Conservation (phyloP, 2,888 invertebrate species). For the Drosophila algonquin region DNA sequence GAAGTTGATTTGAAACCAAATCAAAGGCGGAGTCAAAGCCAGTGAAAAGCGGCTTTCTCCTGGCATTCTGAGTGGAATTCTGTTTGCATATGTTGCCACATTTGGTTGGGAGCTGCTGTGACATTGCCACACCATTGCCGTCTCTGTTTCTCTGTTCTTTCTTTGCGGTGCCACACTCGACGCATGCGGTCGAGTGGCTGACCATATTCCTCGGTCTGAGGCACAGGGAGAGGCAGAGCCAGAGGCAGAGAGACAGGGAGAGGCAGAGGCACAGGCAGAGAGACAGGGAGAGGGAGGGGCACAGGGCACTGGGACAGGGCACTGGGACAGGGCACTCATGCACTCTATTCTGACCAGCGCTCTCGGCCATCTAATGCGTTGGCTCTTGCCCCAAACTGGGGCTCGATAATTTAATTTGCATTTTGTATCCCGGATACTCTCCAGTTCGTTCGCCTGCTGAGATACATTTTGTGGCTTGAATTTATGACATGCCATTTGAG, state of each 20-base stretch:
- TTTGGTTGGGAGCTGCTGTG: background rate
- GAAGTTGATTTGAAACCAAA: background rate
- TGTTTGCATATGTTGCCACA: background rate
- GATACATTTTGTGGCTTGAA: conserved; percentile 47
- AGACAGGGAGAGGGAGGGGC: background rate
- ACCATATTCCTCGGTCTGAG: conserved; percentile 25
- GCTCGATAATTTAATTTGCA: conserved; percentile 67
- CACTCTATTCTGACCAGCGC: conserved; percentile 35
- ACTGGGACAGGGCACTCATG: conserved; percentile 1
- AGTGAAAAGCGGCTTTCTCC: background rate
- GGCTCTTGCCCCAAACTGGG: conserved; percentile 25
- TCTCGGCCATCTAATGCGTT: conserved; percentile 36
- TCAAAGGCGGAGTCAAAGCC: background rate
- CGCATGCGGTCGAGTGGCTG: conserved; percentile 15
- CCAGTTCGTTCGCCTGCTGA: conserved; percentile 23
- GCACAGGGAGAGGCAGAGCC: background rate
- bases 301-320: background rate
- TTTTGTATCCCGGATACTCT: conserved; percentile 48
- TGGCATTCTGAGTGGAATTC: background rate
- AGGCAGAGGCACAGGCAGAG: background rate
- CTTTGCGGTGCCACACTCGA: background rate
- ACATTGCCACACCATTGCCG: background rate
- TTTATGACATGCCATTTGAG: conserved; percentile 58
- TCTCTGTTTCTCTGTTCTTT: conserved; percentile 26
- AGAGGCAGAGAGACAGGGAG: background rate